Conservation (phyloP, 2,888 invertebrate species). For the Agonopterix subpropinquella region DNA sequence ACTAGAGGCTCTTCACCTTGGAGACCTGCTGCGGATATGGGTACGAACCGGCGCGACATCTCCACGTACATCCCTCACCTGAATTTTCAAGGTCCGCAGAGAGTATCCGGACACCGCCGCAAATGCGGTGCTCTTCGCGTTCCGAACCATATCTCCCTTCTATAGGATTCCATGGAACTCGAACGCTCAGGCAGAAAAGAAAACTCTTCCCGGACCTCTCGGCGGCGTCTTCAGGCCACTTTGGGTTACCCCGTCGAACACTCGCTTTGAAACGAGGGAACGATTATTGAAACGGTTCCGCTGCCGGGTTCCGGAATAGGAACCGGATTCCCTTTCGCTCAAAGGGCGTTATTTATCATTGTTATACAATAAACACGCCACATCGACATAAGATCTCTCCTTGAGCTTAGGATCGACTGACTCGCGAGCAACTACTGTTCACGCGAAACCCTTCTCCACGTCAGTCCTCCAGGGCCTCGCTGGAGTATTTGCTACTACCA, state of each 20-base stretch:
- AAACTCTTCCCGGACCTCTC: slow-evolving; percentile 69
- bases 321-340: slow-evolving; percentile 75
- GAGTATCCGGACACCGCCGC: slow-evolving; percentile 38
- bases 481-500: slow-evolving; percentile 84
- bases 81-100: slow-evolving; percentile 49
- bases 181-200: slow-evolving; percentile 65
- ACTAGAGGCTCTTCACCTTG: slow-evolving; percentile 82
- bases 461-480: slow-evolving; percentile 77
- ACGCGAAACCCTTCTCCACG: slow-evolving; percentile 71
- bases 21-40: slow-evolving; percentile 86
- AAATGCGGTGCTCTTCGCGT: slow-evolving; percentile 42
- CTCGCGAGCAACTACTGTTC: slow-evolving; percentile 74
- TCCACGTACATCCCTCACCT: slow-evolving; percentile 43
- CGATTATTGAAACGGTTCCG: slow-evolving; percentile 66
- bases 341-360: slow-evolving; percentile 41
- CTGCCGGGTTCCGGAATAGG: slow-evolving; percentile 76
- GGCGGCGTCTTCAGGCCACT: slow-evolving; percentile 74
- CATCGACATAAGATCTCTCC: slow-evolving; percentile 65
- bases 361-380: slow-evolving; percentile 29
- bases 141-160: slow-evolving; percentile 70
- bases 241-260: slow-evolving; percentile 49
- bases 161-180: slow-evolving; percentile 64
- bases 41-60: slow-evolving; percentile 70
- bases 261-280: slow-evolving; percentile 35
- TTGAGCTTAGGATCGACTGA: slow-evolving; percentile 76